A percentile compares a stretch with the other conserved stretches of the same genome.
These are phyloP conservation scores for Rhyacophila evoluta DNA, from an alignment of 2,888 invertebrate species.

Conservation along the genomic window DNA sequence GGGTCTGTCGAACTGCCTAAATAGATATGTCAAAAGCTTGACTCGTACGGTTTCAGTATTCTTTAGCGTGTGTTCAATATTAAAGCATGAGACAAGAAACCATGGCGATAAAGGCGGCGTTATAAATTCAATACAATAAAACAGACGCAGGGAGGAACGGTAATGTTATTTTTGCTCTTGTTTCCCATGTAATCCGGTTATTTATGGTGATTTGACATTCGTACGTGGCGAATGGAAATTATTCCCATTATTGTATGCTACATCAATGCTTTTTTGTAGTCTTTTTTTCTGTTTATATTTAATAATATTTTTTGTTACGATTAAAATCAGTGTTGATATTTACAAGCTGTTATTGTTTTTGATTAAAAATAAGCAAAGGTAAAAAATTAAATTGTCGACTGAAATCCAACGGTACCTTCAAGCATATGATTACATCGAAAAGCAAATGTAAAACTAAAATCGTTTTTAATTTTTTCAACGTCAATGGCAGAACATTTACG, in stretches of 20 bases:
- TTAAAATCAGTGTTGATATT: too few relatives aligned
- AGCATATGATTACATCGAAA: too few relatives aligned
- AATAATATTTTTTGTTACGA: too few relatives aligned
- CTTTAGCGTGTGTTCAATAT: conserved; percentile 51
- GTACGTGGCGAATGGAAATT: conserved; percentile 42
- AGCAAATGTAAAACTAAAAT: too few relatives aligned
- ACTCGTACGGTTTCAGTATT: conserved; percentile 45
- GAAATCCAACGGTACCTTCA: too few relatives aligned
- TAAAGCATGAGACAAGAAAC: conserved; percentile 45
- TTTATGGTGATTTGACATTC: conserved; percentile 54
- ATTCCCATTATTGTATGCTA: conserved; percentile 38
- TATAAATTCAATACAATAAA: conserved; percentile 42
- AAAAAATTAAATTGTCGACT: too few relatives aligned
- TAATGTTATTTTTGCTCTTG: conserved; percentile 53
- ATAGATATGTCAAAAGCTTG: conserved; percentile 53
- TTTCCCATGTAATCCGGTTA: conserved; percentile 62
- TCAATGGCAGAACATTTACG: too few relatives aligned
- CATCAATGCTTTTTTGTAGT: conserved; percentile 36
- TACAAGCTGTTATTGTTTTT: too few relatives aligned
- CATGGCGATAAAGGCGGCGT: conserved; percentile 42
- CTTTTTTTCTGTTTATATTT: background rate
- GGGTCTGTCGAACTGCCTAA: conserved; percentile 37
- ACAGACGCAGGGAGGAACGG: conserved; percentile 8
- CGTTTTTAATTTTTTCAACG: too few relatives aligned
- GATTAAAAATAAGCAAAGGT: too few relatives aligned